Percentiles rank a stretch among this genome's conserved stretches.
Conservation (phyloP, 2,888 invertebrate species). For the Scrobipalpa costella region DNA sequence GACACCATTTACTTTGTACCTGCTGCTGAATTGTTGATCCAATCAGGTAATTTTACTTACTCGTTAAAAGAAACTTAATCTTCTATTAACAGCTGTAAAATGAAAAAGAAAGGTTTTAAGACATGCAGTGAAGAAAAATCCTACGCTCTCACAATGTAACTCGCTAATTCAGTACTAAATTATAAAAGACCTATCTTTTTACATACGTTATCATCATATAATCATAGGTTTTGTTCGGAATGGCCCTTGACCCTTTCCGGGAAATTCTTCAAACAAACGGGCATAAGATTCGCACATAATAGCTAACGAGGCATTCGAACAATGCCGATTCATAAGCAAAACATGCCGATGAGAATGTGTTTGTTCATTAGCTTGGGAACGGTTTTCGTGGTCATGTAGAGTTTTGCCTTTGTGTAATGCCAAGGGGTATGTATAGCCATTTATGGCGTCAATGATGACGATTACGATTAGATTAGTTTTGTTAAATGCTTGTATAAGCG, state of each 20-base stretch:
- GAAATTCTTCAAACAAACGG: conserved; percentile 13
- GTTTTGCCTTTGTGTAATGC: neutral
- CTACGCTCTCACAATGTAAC: too few species aligned
- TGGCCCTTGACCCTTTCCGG: conserved; percentile 22
- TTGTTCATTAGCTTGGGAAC: conserved; percentile 49
- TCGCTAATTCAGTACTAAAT: neutral
- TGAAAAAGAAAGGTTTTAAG: too few species aligned
- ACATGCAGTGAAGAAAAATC: too few species aligned
- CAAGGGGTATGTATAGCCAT: neutral
- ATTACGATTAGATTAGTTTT: too few species aligned
- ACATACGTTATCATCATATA: neutral
- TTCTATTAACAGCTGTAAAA: too few species aligned
- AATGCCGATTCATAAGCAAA: conserved; percentile 59
- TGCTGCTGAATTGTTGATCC: too few species aligned
- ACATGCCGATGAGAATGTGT: conserved; percentile 55
- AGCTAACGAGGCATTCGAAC: conserved; percentile 48
- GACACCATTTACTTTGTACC: too few species aligned
- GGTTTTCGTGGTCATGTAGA: conserved; percentile 40
- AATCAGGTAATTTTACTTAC: too few species aligned
- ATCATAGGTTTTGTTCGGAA: conserved; percentile 1
- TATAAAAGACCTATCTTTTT: neutral
- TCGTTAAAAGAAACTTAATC: too few species aligned
- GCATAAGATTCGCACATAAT: conserved; percentile 39
- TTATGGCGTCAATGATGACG: too few species aligned
- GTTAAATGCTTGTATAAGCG: too few species aligned